These are phyloP conservation scores for Propsilocerus akamusi DNA, from an alignment of 1,140 invertebrate species.

Conservation along the genomic window DNA sequence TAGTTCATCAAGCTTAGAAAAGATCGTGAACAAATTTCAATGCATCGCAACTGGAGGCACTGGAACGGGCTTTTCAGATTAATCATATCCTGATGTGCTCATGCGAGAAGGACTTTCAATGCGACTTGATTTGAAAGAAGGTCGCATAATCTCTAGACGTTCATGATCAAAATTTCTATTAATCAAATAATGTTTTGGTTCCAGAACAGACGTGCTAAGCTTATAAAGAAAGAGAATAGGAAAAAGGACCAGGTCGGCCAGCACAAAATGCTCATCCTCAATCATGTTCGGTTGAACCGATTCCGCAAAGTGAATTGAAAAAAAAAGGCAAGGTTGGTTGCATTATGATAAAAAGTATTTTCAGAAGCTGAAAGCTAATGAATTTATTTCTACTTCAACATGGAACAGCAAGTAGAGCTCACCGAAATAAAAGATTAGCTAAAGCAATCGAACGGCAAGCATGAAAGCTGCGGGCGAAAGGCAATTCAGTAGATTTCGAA, in stretches of 20 bases:
- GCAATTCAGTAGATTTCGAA: conserved; percentile 70
- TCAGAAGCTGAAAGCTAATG: not conserved
- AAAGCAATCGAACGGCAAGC: conserved; percentile 87
- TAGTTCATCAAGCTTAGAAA: no score
- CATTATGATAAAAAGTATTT: conserved; percentile 13
- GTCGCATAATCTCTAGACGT: no score
- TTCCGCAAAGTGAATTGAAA: conserved; percentile 82
- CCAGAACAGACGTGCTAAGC: conserved; percentile 96
- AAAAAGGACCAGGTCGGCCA: conserved; percentile 92
- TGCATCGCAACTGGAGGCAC: no score
- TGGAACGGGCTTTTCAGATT: no score
- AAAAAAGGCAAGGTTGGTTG: conserved; percentile 69
- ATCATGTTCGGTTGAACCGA: conserved; percentile 92
- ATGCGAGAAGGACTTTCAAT: no score
- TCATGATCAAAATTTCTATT: no score
- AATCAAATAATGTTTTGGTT: no score
- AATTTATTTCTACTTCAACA: not conserved
- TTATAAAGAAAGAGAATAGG: conserved; percentile 97
- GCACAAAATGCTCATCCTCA: conserved; percentile 97
- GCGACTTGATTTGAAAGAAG: no score
- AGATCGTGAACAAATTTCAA: no score
- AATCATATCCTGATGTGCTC: no score
- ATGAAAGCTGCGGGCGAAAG: conserved; percentile 73
- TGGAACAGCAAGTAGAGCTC: conserved; percentile 35
- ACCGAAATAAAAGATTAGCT: conserved; percentile 74